Conservation (phyloP, 2,113 vertebrate species). For the Alethe diademata region DNA sequence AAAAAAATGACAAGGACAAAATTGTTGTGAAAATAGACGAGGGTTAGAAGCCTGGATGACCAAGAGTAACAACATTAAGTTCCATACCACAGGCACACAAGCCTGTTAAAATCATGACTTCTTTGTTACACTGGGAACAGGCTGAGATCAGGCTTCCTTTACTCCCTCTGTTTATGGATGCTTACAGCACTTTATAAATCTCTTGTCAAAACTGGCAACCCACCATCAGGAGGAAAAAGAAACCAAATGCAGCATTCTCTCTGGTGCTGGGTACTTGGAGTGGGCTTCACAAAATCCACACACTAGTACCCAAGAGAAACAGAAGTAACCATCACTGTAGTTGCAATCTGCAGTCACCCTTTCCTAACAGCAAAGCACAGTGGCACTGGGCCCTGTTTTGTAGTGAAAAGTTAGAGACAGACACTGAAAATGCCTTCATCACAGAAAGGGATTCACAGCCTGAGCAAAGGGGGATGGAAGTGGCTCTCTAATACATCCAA, state of each 20-base stretch:
- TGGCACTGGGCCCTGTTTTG: not conserved
- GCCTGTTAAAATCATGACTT: not conserved
- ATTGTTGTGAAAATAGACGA: not conserved
- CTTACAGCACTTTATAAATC: not conserved
- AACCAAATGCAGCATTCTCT: not conserved
- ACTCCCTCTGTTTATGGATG: accelerated
- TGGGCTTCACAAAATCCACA: not conserved
- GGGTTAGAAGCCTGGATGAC: not conserved
- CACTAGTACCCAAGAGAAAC: not conserved
- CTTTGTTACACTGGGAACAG: not conserved
- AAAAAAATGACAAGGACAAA: not conserved
- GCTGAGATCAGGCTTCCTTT: not conserved
- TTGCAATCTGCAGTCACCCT: not conserved
- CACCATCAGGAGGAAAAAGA: not conserved
- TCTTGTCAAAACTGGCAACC: not conserved
- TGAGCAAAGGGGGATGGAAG: not conserved
- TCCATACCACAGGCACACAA: not conserved
- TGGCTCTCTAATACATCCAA: not conserved
- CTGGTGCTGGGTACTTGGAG: not conserved
- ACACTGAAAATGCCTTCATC: not conserved
- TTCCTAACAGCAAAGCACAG: not conserved
- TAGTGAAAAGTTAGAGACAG: not conserved
- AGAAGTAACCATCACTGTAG: not conserved
- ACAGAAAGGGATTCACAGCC: not conserved
- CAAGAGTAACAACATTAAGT: not conserved